phyloP scores from a whole-genome alignment of 2,113 vertebrate species.

The Hypanus sabinus region DNA sequence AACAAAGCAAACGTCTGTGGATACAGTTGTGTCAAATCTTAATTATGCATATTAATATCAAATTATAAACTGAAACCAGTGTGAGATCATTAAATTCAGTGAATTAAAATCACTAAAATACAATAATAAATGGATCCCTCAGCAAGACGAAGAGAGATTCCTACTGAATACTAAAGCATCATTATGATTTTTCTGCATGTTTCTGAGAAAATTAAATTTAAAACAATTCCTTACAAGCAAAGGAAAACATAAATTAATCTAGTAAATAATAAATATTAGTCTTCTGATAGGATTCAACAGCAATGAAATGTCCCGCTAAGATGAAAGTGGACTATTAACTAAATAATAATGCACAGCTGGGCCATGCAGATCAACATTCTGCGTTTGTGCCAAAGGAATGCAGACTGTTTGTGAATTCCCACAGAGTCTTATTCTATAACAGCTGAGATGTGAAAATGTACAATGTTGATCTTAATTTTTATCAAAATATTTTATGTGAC shows the following conservation, averaged over 20 bases:
- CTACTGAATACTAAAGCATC: neutral
- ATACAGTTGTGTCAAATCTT: neutral
- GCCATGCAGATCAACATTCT: neutral
- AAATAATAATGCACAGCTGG: constrained; percentile 9
- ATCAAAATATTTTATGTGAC: neutral
- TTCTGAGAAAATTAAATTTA: neutral
- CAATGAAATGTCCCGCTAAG: neutral
- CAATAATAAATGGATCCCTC: neutral
- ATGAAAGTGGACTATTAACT: neutral
- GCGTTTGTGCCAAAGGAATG: neutral
- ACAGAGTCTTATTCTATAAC: neutral
- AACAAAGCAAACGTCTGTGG: neutral
- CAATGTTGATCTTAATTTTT: constrained; percentile 29
- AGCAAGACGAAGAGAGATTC: neutral
- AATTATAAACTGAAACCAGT: neutral
- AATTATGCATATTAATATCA: neutral
- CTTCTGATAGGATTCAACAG: neutral
- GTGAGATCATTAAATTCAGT: neutral
- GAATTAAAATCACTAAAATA: neutral
- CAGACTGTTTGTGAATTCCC: constrained; percentile 18
- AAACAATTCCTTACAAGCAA: neutral
- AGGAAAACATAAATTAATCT: neutral
- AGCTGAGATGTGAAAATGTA: constrained; percentile 16
- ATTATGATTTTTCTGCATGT: neutral
- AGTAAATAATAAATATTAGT: neutral